Percentiles rank a stretch among this genome's conserved stretches.
phyloP scores from a whole-genome alignment of 2,797 vertebrate genomes.

The Danio jaintianensis region DNA sequence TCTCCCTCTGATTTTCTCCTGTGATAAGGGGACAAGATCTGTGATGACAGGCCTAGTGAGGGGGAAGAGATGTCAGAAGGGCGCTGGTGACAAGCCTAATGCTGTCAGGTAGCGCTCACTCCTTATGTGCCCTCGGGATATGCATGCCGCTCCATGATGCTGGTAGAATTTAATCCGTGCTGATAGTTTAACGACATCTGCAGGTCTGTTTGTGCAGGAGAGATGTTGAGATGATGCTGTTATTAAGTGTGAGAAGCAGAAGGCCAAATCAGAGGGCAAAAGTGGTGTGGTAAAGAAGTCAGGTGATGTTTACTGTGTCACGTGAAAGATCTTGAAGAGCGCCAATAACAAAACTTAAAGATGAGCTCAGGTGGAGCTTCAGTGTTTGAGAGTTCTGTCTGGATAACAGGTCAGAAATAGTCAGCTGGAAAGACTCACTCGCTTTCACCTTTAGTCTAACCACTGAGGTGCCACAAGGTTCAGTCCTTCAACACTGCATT shows the following conservation, averaged over 20 bases:
- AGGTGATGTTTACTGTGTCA: conserved; percentile 56
- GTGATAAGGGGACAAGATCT: conserved; percentile 47
- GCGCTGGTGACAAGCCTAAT: conserved; percentile 52
- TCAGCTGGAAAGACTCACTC: background rate
- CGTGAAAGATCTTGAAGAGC: conserved; percentile 36
- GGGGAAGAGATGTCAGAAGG: conserved; percentile 56
- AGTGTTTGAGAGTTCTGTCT: background rate
- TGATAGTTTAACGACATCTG: conserved; percentile 47
- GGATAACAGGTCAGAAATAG: background rate
- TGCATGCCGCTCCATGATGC: conserved; percentile 37
- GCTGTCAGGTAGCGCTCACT: conserved; percentile 54
- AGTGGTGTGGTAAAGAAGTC: conserved; percentile 45
- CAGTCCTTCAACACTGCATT: background rate
- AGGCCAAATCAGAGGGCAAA: conserved; percentile 30
- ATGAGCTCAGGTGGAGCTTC: conserved; percentile 6
- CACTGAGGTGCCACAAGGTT: background rate
- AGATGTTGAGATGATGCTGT: conserved; percentile 42
- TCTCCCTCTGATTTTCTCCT: conserved; percentile 39
- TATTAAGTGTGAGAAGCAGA: conserved; percentile 22
- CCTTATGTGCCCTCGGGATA: conserved; percentile 49
- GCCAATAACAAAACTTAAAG: conserved; percentile 24
- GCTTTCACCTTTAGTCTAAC: background rate
- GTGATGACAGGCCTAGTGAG: conserved; percentile 58
- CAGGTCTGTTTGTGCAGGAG: conserved; percentile 48
- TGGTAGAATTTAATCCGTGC: conserved; percentile 54